phyloP scores from a whole-genome alignment of 2,113 vertebrate genomes.

The Panthera leo region DNA sequence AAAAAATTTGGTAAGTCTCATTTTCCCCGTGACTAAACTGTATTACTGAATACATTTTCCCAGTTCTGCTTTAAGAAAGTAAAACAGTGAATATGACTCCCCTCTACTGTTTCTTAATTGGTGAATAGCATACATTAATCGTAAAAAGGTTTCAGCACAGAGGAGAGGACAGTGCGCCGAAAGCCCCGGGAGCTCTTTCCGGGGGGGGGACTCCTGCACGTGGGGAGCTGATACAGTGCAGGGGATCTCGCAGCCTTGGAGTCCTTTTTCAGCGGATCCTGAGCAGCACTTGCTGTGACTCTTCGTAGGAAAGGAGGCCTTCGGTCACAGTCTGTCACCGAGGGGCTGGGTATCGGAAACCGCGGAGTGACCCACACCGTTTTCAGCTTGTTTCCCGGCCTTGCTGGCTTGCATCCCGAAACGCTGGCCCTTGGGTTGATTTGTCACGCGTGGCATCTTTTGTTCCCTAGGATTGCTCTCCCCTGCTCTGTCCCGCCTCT shows the following conservation, averaged over 20 bases:
- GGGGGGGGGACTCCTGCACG: too few species aligned
- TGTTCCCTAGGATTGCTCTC: neutral
- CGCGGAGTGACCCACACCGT: neutral
- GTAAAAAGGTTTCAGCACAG: too few species aligned
- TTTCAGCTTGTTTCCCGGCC: neutral
- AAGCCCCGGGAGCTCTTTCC: too few species aligned
- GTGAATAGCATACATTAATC: too few species aligned
- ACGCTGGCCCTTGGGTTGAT: neutral
- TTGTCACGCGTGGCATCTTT: neutral
- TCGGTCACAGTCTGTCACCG: neutral
- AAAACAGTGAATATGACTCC: neutral
- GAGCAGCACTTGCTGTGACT: neutral
- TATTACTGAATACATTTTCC: neutral
- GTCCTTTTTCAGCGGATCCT: neutral
- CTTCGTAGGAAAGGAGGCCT: neutral
- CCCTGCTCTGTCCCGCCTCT: neutral
- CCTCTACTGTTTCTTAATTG: too few species aligned
- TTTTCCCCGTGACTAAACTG: neutral
- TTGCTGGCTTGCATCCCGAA: neutral
- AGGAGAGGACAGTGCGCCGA: too few species aligned
- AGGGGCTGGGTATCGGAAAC: neutral
- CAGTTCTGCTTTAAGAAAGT: neutral
- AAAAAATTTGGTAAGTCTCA: slow-evolving; percentile 86
- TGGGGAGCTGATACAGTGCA: neutral
- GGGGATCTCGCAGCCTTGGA: neutral